phyloP scores from a whole-genome alignment of 2,888 invertebrate species.

The Psylliodes chrysocephalus region DNA sequence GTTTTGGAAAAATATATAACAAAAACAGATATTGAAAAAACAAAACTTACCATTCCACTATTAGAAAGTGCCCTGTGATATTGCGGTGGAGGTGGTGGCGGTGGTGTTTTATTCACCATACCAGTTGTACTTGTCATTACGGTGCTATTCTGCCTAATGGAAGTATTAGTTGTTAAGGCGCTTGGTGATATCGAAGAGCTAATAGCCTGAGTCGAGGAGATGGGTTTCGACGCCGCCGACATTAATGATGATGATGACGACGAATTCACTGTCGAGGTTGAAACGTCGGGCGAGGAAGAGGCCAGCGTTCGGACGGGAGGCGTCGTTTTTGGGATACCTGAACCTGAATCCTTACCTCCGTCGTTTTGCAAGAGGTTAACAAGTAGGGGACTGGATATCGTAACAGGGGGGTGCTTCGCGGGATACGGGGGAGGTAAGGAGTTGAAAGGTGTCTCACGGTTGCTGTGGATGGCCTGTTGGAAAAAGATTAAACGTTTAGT shows the following conservation, averaged over 20 bases:
- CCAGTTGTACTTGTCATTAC: slow-evolving; percentile 50
- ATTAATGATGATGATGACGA: slow-evolving; percentile 12
- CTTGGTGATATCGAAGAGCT: slow-evolving; percentile 55
- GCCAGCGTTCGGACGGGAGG: slow-evolving; percentile 11
- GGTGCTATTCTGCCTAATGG: slow-evolving; percentile 53
- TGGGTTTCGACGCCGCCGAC: slow-evolving; percentile 28
- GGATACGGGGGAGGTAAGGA: slow-evolving; percentile 51
- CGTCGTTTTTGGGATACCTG: slow-evolving; percentile 50
- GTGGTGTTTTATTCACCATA: slow-evolving; percentile 34
- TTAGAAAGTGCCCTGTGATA: slow-evolving; percentile 40
- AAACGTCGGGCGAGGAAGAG: slow-evolving; percentile 16
- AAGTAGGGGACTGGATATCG: slow-evolving; percentile 87
- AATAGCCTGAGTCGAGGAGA: slow-evolving; percentile 46
- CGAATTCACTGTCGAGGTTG: slow-evolving; percentile 23
- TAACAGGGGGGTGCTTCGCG: slow-evolving; percentile 67
- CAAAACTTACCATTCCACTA: slow-evolving; percentile 37
- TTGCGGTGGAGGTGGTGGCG: slow-evolving; percentile 40
- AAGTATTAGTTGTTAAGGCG: slow-evolving; percentile 56
- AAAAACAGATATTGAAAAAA: not conserved
- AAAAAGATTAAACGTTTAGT: slow-evolving; percentile 1
- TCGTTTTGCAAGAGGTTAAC: slow-evolving; percentile 94
- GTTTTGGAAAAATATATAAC: too few relatives aligned
- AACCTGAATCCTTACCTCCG: slow-evolving; percentile 63
- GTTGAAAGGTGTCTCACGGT: slow-evolving; percentile 58
- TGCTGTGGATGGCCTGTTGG: slow-evolving; percentile 72